Conservation (phyloP, 2,888 invertebrate species). For the Spicauda simplicius region DNA sequence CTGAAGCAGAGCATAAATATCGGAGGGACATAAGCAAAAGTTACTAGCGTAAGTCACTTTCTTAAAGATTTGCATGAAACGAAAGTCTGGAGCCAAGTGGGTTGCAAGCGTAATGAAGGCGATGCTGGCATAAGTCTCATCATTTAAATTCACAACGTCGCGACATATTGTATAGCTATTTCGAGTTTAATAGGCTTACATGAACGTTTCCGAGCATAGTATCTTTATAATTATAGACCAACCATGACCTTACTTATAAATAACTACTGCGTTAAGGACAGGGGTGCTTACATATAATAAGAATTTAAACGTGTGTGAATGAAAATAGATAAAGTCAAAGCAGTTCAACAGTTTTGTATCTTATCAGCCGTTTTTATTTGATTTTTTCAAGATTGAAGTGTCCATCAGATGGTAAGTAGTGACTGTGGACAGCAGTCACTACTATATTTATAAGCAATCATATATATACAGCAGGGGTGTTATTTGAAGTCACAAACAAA, state of each 20-base stretch:
- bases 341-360: background rate
- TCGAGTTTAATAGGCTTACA: no score
- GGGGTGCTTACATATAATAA: background rate
- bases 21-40: constrained; percentile 5
- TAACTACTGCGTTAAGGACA: background rate
- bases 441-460: no score
- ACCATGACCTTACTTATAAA: constrained; percentile 11
- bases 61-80: constrained; percentile 60
- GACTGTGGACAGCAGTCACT: no score
- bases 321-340: no score
- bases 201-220: background rate
- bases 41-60: constrained; percentile 45
- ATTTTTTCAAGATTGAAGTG: no score
- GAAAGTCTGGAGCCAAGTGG: constrained; percentile 67
- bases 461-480: no score
- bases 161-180: constrained; percentile 48
- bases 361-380: background rate
- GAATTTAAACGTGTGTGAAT: no score
- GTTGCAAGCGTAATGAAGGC: constrained; percentile 59
- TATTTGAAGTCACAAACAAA: no score
- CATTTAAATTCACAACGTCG: constrained; percentile 59
- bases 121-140: constrained; percentile 54
- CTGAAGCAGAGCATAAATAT: no score
- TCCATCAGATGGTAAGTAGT: no score
- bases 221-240: background rate